phyloP scores from a whole-genome alignment of 2,113 vertebrate genomes.

The Polypterus senegalus region DNA sequence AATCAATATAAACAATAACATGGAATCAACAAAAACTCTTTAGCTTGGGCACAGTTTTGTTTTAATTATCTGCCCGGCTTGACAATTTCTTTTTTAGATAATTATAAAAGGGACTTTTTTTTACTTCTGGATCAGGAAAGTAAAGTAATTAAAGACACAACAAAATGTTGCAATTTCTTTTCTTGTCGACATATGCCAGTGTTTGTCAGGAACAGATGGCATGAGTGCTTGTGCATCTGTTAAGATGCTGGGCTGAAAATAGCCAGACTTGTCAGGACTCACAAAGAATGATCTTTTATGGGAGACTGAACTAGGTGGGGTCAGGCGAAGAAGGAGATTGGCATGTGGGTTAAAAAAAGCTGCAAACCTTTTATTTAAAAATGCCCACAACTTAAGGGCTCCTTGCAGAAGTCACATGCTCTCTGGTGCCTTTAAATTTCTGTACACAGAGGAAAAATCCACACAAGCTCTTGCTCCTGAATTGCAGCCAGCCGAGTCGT shows the following conservation, averaged over 20 bases:
- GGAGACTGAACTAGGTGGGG: conserved; percentile 13
- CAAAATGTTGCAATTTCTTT: too few species aligned
- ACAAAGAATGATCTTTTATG: conserved; percentile 41
- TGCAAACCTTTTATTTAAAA: conserved; percentile 43
- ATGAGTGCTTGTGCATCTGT: conserved; percentile 46
- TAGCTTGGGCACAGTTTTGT: too few species aligned
- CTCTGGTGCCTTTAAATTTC: conserved; percentile 34
- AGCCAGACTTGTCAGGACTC: conserved; percentile 40
- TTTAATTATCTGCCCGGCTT: too few species aligned
- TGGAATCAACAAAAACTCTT: too few species aligned
- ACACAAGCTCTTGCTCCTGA: background rate
- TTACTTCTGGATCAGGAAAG: too few species aligned
- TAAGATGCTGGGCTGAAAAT: conserved; percentile 37
- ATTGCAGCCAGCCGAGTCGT: background rate
- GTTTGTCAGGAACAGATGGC: conserved; percentile 12
- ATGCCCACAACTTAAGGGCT: conserved; percentile 25
- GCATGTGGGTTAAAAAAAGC: conserved; percentile 47
- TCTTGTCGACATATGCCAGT: background rate
- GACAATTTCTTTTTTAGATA: too few species aligned
- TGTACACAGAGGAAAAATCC: conserved; percentile 6
- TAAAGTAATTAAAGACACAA: too few species aligned
- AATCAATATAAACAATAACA: too few species aligned
- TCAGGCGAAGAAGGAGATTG: conserved; percentile 22
- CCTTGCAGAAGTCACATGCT: conserved; percentile 37
- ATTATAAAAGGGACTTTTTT: too few species aligned